Evolutionary conservation across 2,113 vertebrate genomes (phyloP), one percentile per base, ranked within the genome.

Genomic region (Xenus cinereus): DNA sequence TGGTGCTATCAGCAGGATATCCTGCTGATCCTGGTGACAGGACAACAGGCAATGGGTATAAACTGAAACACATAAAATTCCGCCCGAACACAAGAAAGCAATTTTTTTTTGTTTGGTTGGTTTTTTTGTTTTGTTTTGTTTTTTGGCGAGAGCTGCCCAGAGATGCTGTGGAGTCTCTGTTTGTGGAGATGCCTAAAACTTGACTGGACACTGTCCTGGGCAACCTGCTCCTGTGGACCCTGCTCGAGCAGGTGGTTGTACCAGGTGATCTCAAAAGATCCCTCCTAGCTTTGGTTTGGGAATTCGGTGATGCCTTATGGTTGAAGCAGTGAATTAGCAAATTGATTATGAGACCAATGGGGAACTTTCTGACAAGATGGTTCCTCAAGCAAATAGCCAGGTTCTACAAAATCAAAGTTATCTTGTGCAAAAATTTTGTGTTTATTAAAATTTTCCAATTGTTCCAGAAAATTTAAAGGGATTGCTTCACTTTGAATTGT

Each of bases 1-100:
- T 84, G 19, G 48, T 82, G 48, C 45, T 87, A 68, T 93, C 81
- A 95, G 73, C 77, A 92, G 77, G 84, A 93, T 76, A 41, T 96
- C 69, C 69, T 91, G 35, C 33, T 80, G 63, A 77, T n/a, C 53
- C 54, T 80, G 18, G 22, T 77, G 50, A n/a, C 45, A 30, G 59
- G 59, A 57, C 33, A 68, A 79, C 79, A 59, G 12, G 43, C 41
- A 85, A 46, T 0, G 5, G 18, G 21, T 77, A 24, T 50, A 77
- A 83, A 62, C 30, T 45, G 37, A 21, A 91, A 45, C 10, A 27
- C 2, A 1, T 24, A 10, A 66, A 62, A 60, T 85, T 87, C 14
- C 1, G 1, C 53, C 5, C 32, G 57, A 86, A 69, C 9, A 19
- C 5, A 27, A 66, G 48, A 41, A 88, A 56, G 5, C 32, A 72